A percentile compares a stretch with the other conserved stretches of the same genome.
phyloP scores from a whole-genome alignment of 2,888 invertebrate species.

The Ochropleura plecta region DNA sequence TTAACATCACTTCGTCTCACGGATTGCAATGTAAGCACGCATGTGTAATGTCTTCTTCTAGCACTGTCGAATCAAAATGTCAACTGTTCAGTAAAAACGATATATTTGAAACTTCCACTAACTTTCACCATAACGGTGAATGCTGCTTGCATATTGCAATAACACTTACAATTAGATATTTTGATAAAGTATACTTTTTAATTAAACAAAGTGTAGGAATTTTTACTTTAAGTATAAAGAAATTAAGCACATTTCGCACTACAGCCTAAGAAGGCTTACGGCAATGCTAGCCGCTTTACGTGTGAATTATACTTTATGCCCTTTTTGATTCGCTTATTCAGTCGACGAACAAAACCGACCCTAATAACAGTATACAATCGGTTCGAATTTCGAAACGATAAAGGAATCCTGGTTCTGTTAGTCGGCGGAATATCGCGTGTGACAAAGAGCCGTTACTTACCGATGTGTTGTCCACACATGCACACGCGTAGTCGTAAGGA shows the following conservation, averaged over 20 bases:
- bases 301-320: constrained; percentile 78
- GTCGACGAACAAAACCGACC: constrained; percentile 76
- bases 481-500: constrained; percentile 91
- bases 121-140: constrained; percentile 86
- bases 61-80: constrained; percentile 78
- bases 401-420: constrained; percentile 68
- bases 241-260: constrained; percentile 84
- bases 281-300: constrained; percentile 88
- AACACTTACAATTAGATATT: constrained; percentile 72
- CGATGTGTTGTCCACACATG: constrained; percentile 90
- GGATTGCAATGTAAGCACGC: constrained; percentile 88
- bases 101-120: constrained; percentile 77
- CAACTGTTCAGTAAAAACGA: constrained; percentile 64
- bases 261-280: constrained; percentile 80
- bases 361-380: neutral
- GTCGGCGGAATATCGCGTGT: constrained; percentile 79
- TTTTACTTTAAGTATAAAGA: constrained; percentile 65
- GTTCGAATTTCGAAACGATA: constrained; percentile 32
- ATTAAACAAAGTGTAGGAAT: constrained; percentile 56
- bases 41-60: constrained; percentile 84
- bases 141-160: constrained; percentile 84
- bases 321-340: constrained; percentile 78
- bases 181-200: constrained; percentile 39
- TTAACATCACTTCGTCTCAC: constrained; percentile 86
- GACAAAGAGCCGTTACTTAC: constrained; percentile 83